phyloP scores from a whole-genome alignment of 2,888 invertebrate genomes.

The Scaptomyza flava region DNA sequence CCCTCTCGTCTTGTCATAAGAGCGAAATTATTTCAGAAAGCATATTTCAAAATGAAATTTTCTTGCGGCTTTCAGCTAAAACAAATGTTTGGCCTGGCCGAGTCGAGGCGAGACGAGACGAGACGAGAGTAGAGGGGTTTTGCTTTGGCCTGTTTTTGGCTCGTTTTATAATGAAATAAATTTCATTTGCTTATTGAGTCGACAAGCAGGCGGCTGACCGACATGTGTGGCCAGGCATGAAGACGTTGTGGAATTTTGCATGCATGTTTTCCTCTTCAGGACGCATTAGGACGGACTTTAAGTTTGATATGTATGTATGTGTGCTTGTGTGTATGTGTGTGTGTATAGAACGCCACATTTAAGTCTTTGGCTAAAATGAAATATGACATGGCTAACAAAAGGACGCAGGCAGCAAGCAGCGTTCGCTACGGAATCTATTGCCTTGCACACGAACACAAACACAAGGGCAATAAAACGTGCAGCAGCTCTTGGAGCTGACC shows the following conservation, averaged over 20 bases:
- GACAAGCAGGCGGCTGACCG: constrained; percentile 61
- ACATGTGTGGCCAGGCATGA: constrained; percentile 77
- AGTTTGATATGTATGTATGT: constrained; percentile 31
- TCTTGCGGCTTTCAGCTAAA: constrained; percentile 74
- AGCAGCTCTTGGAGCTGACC: constrained; percentile 7
- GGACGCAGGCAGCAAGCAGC: constrained; percentile 31
- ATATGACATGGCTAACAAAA: constrained; percentile 76
- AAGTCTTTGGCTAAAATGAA: constrained; percentile 71
- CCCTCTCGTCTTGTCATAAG: constrained; percentile 53
- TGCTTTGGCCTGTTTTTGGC: constrained; percentile 17
- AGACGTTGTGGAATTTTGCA: constrained; percentile 75
- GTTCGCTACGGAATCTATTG: constrained; percentile 31
- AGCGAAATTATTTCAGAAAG: constrained; percentile 75
- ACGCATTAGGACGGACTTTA: constrained; percentile 68
- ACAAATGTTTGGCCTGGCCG: constrained; percentile 70
- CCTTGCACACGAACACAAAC: constrained; percentile 10
- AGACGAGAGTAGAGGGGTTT: background rate
- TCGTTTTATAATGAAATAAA: constrained; percentile 75
- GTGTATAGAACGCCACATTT: constrained; percentile 35
- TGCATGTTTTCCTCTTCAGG: constrained; percentile 57
- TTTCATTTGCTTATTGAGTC: constrained; percentile 78
- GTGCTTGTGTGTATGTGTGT: background rate
- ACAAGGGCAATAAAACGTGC: constrained; percentile 27
- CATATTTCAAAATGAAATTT: constrained; percentile 78
- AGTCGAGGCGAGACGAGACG: constrained; percentile 17